Evolutionary conservation across 2,797 vertebrate species (phyloP).

Genomic region (Pantherophis alleghaniensis): DNA sequence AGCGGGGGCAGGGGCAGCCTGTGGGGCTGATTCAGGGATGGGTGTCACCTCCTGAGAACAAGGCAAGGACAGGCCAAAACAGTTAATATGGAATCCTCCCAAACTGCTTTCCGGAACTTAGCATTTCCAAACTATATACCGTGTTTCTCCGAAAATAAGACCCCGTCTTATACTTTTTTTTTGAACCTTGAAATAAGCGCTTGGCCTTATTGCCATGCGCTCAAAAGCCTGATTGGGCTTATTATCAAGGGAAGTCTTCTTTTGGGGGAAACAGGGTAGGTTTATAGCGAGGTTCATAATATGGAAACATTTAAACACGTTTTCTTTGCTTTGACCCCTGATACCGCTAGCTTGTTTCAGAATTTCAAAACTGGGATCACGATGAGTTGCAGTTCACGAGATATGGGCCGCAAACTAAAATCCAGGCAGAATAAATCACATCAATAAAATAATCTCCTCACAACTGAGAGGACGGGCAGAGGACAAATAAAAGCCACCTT

Average conservation of each 20-base stretch:
- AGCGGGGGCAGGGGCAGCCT: slow-evolving; percentile 22
- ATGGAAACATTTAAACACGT: neutral
- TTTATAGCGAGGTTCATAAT: neutral
- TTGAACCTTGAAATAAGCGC: too few species aligned
- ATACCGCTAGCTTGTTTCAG: neutral
- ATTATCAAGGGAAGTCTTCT: too few species aligned
- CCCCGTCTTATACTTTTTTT: too few species aligned
- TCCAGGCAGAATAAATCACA: neutral
- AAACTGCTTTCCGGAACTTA: neutral
- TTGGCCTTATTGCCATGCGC: too few species aligned
- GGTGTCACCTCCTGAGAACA: slow-evolving; percentile 55
- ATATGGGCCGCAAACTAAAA: neutral
- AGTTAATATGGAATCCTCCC: slow-evolving; percentile 5
- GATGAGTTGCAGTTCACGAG: too few species aligned
- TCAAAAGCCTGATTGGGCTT: too few species aligned
- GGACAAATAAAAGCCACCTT: too few species aligned
- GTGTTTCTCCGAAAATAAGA: too few species aligned
- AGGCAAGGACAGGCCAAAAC: neutral
- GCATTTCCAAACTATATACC: neutral
- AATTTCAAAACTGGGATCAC: neutral
- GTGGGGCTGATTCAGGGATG: neutral
- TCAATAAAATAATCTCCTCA: neutral
- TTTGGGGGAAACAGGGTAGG: neutral
- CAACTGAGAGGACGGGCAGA: neutral
- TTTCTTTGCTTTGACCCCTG: neutral